Base-by-base conservation (phyloP, 2,888 invertebrate species). In the Lacanobia oleracea region DNA sequence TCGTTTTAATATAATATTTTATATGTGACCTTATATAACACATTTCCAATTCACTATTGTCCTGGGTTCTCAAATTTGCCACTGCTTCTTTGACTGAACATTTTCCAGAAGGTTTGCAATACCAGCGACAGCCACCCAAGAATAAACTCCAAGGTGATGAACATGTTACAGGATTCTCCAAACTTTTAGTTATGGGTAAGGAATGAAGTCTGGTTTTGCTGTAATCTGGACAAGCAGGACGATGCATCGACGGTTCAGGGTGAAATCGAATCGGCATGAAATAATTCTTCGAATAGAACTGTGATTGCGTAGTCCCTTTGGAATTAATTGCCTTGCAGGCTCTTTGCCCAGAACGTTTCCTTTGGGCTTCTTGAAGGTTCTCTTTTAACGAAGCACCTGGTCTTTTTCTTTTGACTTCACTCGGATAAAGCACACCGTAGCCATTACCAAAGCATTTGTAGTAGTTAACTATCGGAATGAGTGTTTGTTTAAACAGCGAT, bases 211-310 rank as follows among this genome's bases (percentile, higher is more conserved):
- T 79, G 5, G 67, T 72, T 40, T 61, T 77, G 18, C 50, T 61
- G 12, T 43, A 78, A 33, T 72, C 45, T 45, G 72, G 33, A 50
- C 68, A 82, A 5, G 68, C 37, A 0, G 65, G 67, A 2, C 59
- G 67, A 18, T 77, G 65, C 82, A 77, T 77, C 10, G 72, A 72
- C 6, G 33, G 62, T 10, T 68, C 78, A 37, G 54, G 67, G n/a
- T 54, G 21, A 12, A 66, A 82, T 0, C 23, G 54, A 7, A 65
- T 43, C 1, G 79, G 67, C 10, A 59, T 45, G 7, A 59, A 14
- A 7, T 27, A 23, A 9, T 67, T 57, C 1, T 50, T 67, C 7
- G 51, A 45, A 9, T 33, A 45, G 6, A 57, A n/a, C 9, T 9
- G 14, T 0, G 82, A 40, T 1, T 10, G 18, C 7, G 14, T 10